These are phyloP conservation scores for Lepidochitona cinerea DNA, from an alignment of 2,888 invertebrate genomes.

Conservation along the genomic window DNA sequence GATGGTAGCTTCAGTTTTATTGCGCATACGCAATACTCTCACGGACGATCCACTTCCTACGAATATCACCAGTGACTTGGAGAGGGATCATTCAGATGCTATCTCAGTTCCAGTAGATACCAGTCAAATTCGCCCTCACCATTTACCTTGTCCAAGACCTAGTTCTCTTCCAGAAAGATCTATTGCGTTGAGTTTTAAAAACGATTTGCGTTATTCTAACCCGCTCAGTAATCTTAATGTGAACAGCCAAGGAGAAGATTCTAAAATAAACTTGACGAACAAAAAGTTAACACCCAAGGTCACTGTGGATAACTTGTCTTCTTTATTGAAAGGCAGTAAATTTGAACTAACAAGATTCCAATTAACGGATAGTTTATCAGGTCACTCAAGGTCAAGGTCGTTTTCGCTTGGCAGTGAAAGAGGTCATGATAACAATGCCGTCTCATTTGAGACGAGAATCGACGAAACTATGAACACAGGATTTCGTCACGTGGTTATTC, in stretches of 20 bases:
- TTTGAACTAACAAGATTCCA: no score
- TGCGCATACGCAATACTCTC: slow-evolving; percentile 10
- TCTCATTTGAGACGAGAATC: no score
- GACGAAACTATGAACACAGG: no score
- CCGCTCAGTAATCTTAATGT: slow-evolving; percentile 45
- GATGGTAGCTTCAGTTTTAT: slow-evolving; percentile 33
- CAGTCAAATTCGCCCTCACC: neutral
- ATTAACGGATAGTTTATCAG: no score
- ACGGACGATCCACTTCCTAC: slow-evolving; percentile 5
- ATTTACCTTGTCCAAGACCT: neutral
- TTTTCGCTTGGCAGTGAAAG: no score
- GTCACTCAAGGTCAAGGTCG: no score
- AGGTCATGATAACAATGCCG: no score
- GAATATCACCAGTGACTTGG: neutral
- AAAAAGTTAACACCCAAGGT: neutral
- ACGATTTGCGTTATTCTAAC: slow-evolving; percentile 41
- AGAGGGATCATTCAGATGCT: neutral
- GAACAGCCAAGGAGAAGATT: slow-evolving; percentile 31
- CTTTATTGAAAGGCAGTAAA: neutral
- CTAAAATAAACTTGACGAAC: neutral
- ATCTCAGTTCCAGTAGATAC: neutral
- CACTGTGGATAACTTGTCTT: neutral
- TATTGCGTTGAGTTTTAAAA: slow-evolving; percentile 22
- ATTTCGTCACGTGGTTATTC: no score
- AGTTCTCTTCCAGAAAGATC: neutral